Conservation (phyloP, 2,113 vertebrate genomes). For the Pelecanoides urinatrix region DNA sequence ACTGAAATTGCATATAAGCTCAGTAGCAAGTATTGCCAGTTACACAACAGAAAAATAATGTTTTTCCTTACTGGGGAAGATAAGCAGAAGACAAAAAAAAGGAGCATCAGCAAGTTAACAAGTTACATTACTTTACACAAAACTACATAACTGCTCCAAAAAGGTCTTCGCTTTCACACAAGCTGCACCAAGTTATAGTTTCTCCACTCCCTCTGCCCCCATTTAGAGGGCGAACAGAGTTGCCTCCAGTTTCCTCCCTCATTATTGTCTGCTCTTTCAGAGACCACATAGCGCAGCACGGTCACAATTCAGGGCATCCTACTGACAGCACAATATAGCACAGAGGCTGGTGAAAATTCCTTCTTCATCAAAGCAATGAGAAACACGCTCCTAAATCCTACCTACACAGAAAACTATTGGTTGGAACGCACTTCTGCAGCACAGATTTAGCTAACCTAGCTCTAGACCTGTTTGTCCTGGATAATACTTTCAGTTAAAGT, state of each 20-base stretch:
- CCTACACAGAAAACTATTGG: neutral
- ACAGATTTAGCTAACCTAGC: neutral
- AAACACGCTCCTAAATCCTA: neutral
- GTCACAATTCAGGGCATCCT: neutral
- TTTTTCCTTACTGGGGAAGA: neutral
- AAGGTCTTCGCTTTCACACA: neutral
- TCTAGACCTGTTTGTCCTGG: neutral
- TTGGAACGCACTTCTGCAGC: neutral
- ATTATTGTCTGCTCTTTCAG: neutral
- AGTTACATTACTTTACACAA: neutral
- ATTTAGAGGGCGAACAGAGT: accelerated
- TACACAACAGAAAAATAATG: neutral
- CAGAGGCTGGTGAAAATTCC: neutral
- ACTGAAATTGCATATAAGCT: neutral
- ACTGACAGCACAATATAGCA: neutral
- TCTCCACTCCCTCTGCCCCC: neutral
- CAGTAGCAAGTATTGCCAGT: neutral
- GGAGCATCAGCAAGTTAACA: neutral
- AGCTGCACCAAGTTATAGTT: neutral
- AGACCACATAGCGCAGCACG: neutral
- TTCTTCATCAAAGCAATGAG: neutral
- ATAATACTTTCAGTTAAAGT: neutral
- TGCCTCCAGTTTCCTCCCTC: neutral
- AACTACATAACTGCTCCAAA: neutral
- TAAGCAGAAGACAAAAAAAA: neutral